Conservation (phyloP, 2,888 invertebrate species). For the Caenorhabditis angaria region DNA sequence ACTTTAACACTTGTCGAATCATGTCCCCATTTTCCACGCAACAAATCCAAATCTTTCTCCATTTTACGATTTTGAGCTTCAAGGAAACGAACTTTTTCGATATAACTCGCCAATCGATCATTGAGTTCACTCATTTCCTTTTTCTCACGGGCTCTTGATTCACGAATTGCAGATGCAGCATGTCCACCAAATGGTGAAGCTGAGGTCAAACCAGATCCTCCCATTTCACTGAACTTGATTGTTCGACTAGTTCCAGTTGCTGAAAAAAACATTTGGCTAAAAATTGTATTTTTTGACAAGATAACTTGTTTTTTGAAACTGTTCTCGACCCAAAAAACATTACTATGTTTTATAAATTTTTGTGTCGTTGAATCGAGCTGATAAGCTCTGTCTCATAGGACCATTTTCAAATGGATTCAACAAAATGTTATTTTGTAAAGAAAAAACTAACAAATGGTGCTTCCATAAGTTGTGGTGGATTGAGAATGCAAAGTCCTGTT, state of each 20-base stretch:
- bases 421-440: background rate
- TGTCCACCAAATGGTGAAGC: slow-evolving; percentile 64
- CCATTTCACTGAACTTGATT: slow-evolving; percentile 67
- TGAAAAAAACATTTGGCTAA: slow-evolving; percentile 8
- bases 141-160: slow-evolving; percentile 74
- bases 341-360: no score
- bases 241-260: slow-evolving; percentile 53
- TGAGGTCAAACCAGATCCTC: slow-evolving; percentile 48
- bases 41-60: slow-evolving; percentile 63
- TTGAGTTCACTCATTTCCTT: slow-evolving; percentile 76
- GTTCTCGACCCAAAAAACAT: no score
- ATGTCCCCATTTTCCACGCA: slow-evolving; percentile 70
- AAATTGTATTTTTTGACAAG: background rate
- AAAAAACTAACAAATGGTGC: slow-evolving; percentile 46
- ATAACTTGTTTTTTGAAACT: no score
- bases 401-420: background rate
- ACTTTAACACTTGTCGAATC: slow-evolving; percentile 67
- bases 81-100: slow-evolving; percentile 74
- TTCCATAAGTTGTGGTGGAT: slow-evolving; percentile 48
- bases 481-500: slow-evolving; percentile 46
- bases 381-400: no score
- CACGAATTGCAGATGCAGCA: slow-evolving; percentile 73
- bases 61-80: slow-evolving; percentile 72
- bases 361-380: no score
- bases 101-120: slow-evolving; percentile 75